A percentile compares a stretch with the other conserved stretches of the same genome.
Conservation (phyloP, 2,113 vertebrate species). For the Psittacus erithacus region DNA sequence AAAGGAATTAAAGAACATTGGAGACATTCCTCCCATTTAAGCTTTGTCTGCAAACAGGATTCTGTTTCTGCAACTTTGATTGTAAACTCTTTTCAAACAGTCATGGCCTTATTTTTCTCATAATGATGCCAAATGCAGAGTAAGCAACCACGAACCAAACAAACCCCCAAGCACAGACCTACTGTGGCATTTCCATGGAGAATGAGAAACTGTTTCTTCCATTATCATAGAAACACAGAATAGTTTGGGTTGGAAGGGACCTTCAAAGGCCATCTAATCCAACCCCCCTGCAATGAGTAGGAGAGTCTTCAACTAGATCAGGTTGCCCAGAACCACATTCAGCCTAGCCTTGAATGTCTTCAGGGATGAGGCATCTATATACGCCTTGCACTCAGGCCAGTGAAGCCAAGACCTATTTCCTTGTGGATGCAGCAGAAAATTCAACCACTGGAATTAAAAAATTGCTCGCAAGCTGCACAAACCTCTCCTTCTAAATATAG, state of each 20-base stretch:
- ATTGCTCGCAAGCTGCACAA: neutral
- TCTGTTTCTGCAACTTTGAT: neutral
- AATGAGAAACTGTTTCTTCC: neutral
- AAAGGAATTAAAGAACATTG: neutral
- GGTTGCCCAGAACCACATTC: neutral
- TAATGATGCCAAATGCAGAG: neutral
- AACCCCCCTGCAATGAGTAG: neutral
- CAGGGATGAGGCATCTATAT: neutral
- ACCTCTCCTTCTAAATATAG: neutral
- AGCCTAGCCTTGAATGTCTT: neutral
- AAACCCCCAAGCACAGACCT: neutral
- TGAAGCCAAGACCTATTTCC: neutral
- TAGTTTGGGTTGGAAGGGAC: neutral
- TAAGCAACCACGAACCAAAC: neutral
- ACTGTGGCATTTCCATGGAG: fast-evolving
- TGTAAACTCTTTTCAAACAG: neutral
- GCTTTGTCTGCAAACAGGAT: neutral
- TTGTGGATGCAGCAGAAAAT: neutral
- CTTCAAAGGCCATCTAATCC: neutral
- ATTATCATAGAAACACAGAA: neutral
- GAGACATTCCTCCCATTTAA: neutral
- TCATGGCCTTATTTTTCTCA: neutral
- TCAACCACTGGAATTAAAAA: neutral
- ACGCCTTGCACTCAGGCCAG: neutral
- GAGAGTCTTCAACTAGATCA: neutral